Base-by-base conservation (phyloP, 1,140 invertebrate genomes). In the Trichonephila clavata region DNA sequence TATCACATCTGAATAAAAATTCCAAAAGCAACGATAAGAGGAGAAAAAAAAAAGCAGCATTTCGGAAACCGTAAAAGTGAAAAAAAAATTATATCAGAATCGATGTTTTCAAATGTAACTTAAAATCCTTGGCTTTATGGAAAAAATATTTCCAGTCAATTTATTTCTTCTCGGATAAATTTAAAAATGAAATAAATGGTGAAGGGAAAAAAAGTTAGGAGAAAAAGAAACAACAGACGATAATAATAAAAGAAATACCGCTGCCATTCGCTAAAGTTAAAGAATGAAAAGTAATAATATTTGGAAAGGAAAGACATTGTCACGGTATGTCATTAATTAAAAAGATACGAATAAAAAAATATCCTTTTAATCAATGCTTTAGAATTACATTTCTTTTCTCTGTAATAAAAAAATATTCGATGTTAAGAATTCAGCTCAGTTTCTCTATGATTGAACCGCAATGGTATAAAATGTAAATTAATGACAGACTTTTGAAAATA, bases 251-350 rank as follows among this genome's bases (percentile, higher is more conserved):
- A 59, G n/a, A 57, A 83, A 83, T 24, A 83, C 20, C 16, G 21
- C 21, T 83, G 16, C 89, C 71, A 90, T 90, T 90, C 71, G 57
- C 50, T 81, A 59, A 81, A 43, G 60, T 20, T 84, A 65, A 84
- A 84, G 61, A 84, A 92, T 84, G 68, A 84, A 92, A 92, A 92
- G 90, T 92, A 92, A 92, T 92, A 92, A 92, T 92, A 92, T 92
- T 92, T 92, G 43, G 59, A 68, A 39, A 92, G 50, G 81, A 80
- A 92, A 59, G 68, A 92, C 90, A 92, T 92, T 92, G 90, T 84
- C 90, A 92, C 57, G 32, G 80, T 50, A 84, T 92, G 90, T 92
- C 90, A 92, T 92, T 92, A 92, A 92, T 92, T 90, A 90, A 90
- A 90, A 50, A 65, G 50, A 32, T 90, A 80, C 88, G 68, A n/a